These are phyloP conservation scores for Crotalus horridus DNA, from an alignment of 2,113 vertebrate genomes.

Conservation along the genomic window DNA sequence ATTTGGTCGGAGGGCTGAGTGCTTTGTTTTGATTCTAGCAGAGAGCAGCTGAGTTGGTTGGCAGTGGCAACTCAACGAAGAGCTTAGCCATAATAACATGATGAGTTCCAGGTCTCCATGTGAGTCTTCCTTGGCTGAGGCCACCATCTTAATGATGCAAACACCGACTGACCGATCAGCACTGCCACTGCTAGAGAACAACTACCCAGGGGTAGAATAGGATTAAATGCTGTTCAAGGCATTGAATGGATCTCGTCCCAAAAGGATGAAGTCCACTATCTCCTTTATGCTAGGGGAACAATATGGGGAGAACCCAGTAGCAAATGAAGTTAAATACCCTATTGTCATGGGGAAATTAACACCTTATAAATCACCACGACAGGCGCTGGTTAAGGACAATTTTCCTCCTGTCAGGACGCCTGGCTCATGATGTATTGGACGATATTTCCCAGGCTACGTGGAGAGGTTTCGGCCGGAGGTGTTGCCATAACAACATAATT, in stretches of 20 bases:
- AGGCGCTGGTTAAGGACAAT: slow-evolving; percentile 41
- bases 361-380: slow-evolving; percentile 41
- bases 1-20: neutral
- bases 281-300: neutral
- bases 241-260: neutral
- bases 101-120: neutral
- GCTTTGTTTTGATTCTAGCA: neutral
- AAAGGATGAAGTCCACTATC: neutral
- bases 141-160: neutral
- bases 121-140: neutral
- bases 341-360: slow-evolving; percentile 33
- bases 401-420: slow-evolving; percentile 37
- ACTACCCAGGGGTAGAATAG: neutral
- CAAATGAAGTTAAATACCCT: slow-evolving; percentile 44
- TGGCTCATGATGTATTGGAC: slow-evolving; percentile 36
- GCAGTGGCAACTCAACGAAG: neutral
- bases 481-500: slow-evolving; percentile 45
- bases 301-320: neutral
- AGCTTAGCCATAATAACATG: neutral
- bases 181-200: neutral
- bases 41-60: neutral
- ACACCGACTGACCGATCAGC: neutral
- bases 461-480: slow-evolving; percentile 21
- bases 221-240: neutral
- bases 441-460: slow-evolving; percentile 33